Evolutionary conservation across 2,888 invertebrate species (phyloP), one percentile per base, ranked within the genome.

Genomic region (Nephrocerus scutellatus): DNA sequence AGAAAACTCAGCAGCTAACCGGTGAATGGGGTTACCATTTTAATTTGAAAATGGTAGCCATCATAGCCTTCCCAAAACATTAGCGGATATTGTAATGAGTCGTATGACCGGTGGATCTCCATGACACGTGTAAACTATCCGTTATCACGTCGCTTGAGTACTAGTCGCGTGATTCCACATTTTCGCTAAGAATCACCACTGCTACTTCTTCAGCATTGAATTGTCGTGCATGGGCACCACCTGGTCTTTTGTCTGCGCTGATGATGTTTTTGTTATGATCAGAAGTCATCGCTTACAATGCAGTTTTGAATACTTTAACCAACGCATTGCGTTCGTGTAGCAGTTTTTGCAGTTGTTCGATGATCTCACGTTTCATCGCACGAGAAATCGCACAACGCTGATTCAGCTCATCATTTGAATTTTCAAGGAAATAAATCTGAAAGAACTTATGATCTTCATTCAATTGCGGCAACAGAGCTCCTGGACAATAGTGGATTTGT

Each of bases 201-300:
- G 33, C 33, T 6, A 33, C 33, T 23, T 33, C 33, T 12, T 33
- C 33, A 33, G 18, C 30, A 20, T 30, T 30, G 13, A 30, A 30
- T 30, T 30, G 20, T 19, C 30, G 15, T 33, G 26, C 24, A 26
- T 33, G 23, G 14, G 22, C 23, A 16, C 26, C 35, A 25, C n/a
- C 32, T 22, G 21, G 32, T 32, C 15, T 32, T 32, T 13, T 14
- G 22, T 22, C 23, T 9, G 23, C 23, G 8, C 23, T 8, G n/a
- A 22, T 22, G n/a, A 22, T 10, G n/a, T 9, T 22, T 22, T 8
- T 22, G n/a, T 22, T 8, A 22, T 22, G 8, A 22, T 22, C 23
- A 10, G 23, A 22, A 8, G 23, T 8, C 23, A 22, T 22, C 8
- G 8, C 8, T 9, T 22, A 8, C 8, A 22, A 10, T 22, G 23